Percentiles rank a stretch among this genome's conserved stretches.
Conservation (phyloP, 2,888 invertebrate genomes). For the Alloscopus bannaensis region DNA sequence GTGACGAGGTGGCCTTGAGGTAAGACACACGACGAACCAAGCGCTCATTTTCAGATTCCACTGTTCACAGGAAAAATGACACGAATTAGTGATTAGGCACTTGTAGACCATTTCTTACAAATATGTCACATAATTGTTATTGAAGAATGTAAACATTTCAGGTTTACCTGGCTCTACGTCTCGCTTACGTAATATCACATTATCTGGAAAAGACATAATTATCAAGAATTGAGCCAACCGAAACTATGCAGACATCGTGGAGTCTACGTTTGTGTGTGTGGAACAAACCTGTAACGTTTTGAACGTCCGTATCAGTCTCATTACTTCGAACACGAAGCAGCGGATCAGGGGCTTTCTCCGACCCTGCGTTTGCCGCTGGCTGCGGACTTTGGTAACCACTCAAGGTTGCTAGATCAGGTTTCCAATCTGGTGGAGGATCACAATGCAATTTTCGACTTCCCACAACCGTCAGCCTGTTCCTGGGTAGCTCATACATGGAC, state of each 20-base stretch:
- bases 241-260: background rate
- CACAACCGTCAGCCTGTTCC: constrained; percentile 86
- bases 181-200: constrained; percentile 71
- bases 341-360: constrained; percentile 40
- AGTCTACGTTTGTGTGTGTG: background rate
- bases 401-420: constrained; percentile 65
- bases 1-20: constrained; percentile 87
- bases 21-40: constrained; percentile 94
- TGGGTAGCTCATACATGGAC: constrained; percentile 75
- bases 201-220: constrained; percentile 55
- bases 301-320: constrained; percentile 72
- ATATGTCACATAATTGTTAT: background rate
- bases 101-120: constrained; percentile 1
- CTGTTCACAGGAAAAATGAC: constrained; percentile 55
- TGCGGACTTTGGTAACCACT: constrained; percentile 53
- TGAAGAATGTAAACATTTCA: background rate
- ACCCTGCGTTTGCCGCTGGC: constrained; percentile 4
- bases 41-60: constrained; percentile 87
- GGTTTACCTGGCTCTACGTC: constrained; percentile 71
- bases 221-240: constrained; percentile 8
- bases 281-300: constrained; percentile 46
- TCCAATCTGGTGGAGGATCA: constrained; percentile 75
- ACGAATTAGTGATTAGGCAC: constrained; percentile 72
- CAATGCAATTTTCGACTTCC: constrained; percentile 88
- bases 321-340: constrained; percentile 46